Conservation (phyloP, 2,113 vertebrate species). For the Peromyscus polionotus region DNA sequence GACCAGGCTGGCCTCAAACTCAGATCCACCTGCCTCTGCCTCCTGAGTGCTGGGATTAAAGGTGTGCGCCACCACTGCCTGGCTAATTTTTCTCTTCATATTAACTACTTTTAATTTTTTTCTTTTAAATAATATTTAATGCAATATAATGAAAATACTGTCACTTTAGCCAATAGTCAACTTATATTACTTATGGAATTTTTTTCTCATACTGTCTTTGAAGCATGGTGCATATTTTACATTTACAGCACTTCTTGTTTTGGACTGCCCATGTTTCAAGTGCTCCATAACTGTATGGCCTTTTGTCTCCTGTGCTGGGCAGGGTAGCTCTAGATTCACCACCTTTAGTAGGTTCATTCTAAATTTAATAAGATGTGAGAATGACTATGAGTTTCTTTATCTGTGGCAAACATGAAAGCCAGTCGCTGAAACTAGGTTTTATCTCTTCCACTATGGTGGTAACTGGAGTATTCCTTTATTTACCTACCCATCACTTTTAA, state of each 20-base stretch:
- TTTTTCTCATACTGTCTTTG: background rate
- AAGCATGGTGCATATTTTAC: background rate
- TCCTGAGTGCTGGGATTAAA: too few relatives aligned
- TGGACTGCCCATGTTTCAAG: background rate
- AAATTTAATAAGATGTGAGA: conserved; percentile 23
- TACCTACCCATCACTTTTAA: background rate
- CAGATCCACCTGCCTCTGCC: too few relatives aligned
- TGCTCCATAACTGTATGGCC: background rate
- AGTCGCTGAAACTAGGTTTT: conserved; percentile 5
- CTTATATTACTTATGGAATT: background rate
- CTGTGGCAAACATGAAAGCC: background rate
- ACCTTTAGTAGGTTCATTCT: background rate
- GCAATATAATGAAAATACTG: background rate
- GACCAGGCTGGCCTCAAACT: too few relatives aligned
- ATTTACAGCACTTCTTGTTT: background rate
- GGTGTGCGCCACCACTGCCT: too few relatives aligned
- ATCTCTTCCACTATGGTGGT: conserved; percentile 6
- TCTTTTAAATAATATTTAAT: conserved; percentile 32
- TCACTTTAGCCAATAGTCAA: background rate
- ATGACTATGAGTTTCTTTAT: background rate
- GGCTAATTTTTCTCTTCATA: too few relatives aligned
- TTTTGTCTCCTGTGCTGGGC: background rate
- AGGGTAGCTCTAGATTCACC: background rate
- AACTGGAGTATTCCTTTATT: conserved; percentile 4
- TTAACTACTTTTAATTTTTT: background rate